Base-by-base conservation (phyloP, 2,888 invertebrate genomes). In the Xanthia icteritia region DNA sequence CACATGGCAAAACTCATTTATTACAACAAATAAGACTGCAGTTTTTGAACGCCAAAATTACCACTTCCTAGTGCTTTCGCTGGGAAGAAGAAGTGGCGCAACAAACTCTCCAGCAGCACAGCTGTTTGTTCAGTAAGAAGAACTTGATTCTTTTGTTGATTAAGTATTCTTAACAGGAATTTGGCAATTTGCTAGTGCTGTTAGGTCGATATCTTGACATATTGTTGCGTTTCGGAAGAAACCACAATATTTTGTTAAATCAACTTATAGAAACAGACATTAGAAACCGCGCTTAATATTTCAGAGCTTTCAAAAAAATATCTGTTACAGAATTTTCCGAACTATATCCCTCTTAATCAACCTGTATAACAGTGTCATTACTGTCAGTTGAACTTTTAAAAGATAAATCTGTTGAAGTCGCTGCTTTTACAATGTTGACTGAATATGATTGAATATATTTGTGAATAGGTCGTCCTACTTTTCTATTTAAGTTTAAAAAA, bases 391-490 rank as follows among this genome's bases (percentile, higher is more conserved):
- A 31, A 31, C 11, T 20, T 11, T 39, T n/a, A 31, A 11, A 65
- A 65, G 6, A 39, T 20, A 61, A 17, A 27, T 23, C 39, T n/a
- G 27, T 61, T n/a, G n/a, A 20, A 39, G 31, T 23, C 6, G 13
- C 5, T 9, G 15, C 11, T 11, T 45, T 56, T 77, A 56, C 1
- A 6, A 15, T 54, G 61, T 45, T 61, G 61, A 76, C n/a, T 54
- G 42, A 76, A 51, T 5, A 51, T 39, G 39, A 74, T 48, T 17
- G 17, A 74, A 20, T 17, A 20, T 48, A 5, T 78, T 20, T 15
- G 3, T 36, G 70, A 77, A 31, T 45, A 61, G 42, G 60, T 27
- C 36, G 51, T n/a, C 15, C 48, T 51, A 67, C 5, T 23, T 45
- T 67, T 23, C 5, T 51, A 36, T 4, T 20, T 5, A 20, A n/a